These are phyloP conservation scores for Lutraria rhynchaena DNA, from an alignment of 1,140 invertebrate species.

Conservation along the genomic window DNA sequence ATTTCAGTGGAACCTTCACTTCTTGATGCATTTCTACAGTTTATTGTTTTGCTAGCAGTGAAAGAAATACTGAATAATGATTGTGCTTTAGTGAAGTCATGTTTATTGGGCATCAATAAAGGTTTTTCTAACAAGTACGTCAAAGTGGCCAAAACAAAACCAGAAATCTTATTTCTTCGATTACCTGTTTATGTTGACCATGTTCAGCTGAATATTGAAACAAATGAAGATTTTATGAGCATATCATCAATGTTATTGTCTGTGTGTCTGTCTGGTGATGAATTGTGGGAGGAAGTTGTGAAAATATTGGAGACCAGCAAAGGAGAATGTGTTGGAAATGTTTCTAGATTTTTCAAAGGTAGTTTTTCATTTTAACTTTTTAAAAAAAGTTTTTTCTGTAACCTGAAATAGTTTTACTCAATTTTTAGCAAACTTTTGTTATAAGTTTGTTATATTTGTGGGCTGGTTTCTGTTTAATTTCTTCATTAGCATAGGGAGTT, in stretches of 20 bases:
- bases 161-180: background rate
- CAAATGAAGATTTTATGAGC: background rate
- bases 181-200: background rate
- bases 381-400: background rate
- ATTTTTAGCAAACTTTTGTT: too few species aligned
- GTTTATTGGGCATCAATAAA: background rate
- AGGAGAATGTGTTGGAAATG: background rate
- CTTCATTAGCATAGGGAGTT: too few species aligned
- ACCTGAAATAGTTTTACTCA: background rate
- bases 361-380: background rate
- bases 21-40: background rate
- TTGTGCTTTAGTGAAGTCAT: background rate
- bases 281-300: background rate
- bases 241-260: background rate
- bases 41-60: background rate
- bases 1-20: background rate
- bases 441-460: too few species aligned
- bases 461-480: too few species aligned
- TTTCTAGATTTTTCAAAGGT: conserved; percentile 2
- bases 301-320: background rate
- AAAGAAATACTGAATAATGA: background rate
- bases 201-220: background rate
- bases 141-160: background rate
- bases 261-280: background rate
- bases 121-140: background rate